phyloP scores from a whole-genome alignment of 2,113 vertebrate genomes.

The Ammodytes dubius region DNA sequence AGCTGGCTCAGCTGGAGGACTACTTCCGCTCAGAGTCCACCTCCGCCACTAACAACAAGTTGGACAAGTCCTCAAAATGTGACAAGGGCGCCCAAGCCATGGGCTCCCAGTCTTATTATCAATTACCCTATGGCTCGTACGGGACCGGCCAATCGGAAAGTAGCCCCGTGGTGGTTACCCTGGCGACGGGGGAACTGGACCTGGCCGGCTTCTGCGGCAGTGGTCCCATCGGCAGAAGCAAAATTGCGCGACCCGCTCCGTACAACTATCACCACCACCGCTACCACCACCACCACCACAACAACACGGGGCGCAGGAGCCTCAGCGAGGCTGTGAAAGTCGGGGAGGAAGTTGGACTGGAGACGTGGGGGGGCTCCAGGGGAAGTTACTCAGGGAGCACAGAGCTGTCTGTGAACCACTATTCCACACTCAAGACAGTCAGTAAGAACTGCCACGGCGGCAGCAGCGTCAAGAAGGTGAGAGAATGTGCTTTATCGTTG shows the following conservation, averaged over 20 bases:
- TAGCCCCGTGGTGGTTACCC: constrained; percentile 87
- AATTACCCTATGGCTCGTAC: constrained; percentile 84
- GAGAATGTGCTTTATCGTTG: constrained; percentile 86
- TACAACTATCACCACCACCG: constrained; percentile 85
- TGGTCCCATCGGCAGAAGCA: constrained; percentile 83
- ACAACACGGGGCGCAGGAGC: constrained; percentile 80
- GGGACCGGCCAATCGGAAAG: constrained; percentile 83
- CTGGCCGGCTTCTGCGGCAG: constrained; percentile 85
- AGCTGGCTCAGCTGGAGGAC: constrained; percentile 95
- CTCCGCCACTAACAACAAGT: constrained; percentile 83
- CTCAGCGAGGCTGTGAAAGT: constrained; percentile 82
- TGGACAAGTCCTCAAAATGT: constrained; percentile 87
- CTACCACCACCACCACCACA: constrained; percentile 81
- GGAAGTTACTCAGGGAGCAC: constrained; percentile 86
- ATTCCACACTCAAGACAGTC: constrained; percentile 84
- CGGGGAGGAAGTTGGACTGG: constrained; percentile 83
- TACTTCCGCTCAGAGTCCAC: constrained; percentile 91
- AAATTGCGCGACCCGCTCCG: constrained; percentile 84
- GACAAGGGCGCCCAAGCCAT: constrained; percentile 86
- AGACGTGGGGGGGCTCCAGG: constrained; percentile 87
- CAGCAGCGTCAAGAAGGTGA: constrained; percentile 82
- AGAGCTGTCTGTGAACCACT: constrained; percentile 85
- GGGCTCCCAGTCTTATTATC: constrained; percentile 86
- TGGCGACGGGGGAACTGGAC: constrained; percentile 89
- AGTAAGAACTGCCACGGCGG: constrained; percentile 79